phyloP scores from a whole-genome alignment of 2,888 invertebrate species.

The Furcula furcula region DNA sequence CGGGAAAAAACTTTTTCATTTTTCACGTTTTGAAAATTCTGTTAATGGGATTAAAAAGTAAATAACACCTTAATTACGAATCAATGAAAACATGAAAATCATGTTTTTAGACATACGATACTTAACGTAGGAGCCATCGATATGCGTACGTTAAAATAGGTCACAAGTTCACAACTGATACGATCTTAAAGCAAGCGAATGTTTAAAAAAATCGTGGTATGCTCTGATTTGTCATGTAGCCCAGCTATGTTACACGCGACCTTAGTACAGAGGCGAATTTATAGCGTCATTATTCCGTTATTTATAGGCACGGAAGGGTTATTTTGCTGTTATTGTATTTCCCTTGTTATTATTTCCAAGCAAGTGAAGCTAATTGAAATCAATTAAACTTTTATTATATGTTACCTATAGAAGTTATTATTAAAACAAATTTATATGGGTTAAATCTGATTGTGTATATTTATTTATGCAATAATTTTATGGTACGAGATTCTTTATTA shows the following conservation, averaged over 20 bases:
- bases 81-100: too few relatives aligned
- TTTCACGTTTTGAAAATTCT: too few relatives aligned
- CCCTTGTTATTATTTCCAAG: constrained; percentile 14
- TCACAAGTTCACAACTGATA: constrained; percentile 22
- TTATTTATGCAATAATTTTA: too few relatives aligned
- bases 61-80: too few relatives aligned
- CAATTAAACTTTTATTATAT: constrained; percentile 19
- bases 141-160: constrained; percentile 18
- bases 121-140: too few relatives aligned
- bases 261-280: constrained; percentile 24
- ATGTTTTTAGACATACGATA: too few relatives aligned
- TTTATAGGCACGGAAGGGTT: constrained; percentile 29
- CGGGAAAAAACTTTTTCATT: too few relatives aligned
- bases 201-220: constrained; percentile 19
- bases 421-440: background rate
- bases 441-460: too few relatives aligned
- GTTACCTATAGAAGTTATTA: constrained; percentile 1
- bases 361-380: constrained; percentile 14
- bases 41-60: too few relatives aligned
- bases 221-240: constrained; percentile 30
- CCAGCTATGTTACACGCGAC: constrained; percentile 29
- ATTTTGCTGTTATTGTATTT: constrained; percentile 22
- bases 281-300: constrained; percentile 29
- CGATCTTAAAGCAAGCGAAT: constrained; percentile 22
- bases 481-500: too few relatives aligned